These are phyloP conservation scores for Temnopleurus reevesii DNA, from an alignment of 53 echinoderm and acorn worm species.

Conservation along the genomic window DNA sequence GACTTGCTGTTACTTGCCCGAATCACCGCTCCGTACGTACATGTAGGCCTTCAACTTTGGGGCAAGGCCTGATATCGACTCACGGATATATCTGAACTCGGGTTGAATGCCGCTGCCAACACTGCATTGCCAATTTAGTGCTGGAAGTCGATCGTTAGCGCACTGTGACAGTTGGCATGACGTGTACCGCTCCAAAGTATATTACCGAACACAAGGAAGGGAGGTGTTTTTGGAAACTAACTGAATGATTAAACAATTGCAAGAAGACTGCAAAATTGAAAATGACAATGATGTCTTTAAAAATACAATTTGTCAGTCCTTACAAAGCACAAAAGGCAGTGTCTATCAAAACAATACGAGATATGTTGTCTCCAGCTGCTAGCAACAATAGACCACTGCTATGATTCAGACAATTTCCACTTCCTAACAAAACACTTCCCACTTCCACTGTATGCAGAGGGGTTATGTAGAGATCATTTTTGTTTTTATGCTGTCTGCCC, in stretches of 20 bases:
- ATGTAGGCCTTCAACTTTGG: too few relatives aligned
- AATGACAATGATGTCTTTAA: too few relatives aligned
- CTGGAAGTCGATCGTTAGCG: slow-evolving; percentile 48
- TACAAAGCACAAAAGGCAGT: too few relatives aligned
- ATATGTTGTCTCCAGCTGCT: not conserved
- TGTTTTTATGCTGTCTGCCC: not conserved
- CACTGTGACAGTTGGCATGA: not conserved
- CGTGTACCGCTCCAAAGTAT: not conserved
- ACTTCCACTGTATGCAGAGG: not conserved
- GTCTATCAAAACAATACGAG: too few relatives aligned
- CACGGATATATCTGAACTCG: slow-evolving; percentile 24
- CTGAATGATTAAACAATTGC: too few relatives aligned
- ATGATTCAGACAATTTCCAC: not conserved
- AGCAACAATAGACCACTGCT: not conserved
- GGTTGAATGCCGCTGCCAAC: slow-evolving; percentile 7
- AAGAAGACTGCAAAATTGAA: too few relatives aligned
- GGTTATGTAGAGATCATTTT: not conserved
- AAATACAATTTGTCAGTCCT: too few relatives aligned
- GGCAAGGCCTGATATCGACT: slow-evolving; percentile 35
- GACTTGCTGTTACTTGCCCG: not conserved
- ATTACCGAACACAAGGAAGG: too few relatives aligned
- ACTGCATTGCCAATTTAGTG: slow-evolving; percentile 28
- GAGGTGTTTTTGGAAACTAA: too few relatives aligned
- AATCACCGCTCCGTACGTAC: not conserved
- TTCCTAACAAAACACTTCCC: slow-evolving; percentile 21